Base-by-base conservation (phyloP, 2,888 invertebrate species). In the Pammene fasciana region DNA sequence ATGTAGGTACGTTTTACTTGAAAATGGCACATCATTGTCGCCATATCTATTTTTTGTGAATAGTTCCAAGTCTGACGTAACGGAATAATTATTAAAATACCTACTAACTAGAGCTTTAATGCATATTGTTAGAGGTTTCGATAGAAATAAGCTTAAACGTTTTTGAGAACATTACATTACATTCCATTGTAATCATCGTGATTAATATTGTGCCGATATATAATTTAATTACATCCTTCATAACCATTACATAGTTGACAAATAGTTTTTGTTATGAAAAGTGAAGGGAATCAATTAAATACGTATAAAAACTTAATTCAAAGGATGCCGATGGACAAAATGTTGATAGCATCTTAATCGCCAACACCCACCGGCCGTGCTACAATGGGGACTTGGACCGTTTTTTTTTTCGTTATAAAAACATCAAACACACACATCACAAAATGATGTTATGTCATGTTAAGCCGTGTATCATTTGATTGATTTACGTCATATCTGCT, bases 391-490 rank as follows among this genome's bases (percentile, higher is more conserved):
- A 64, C 74, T 74, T 71, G 70, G 13, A 34, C 34, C n/a, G 72
- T 75, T 75, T 73, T 80, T 85, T 86, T 82, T 82, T 78, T 75
- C 57, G 46, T 72, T 76, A 83, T 77, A 84, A 86, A 86, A 86
- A 82, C 81, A 79, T 78, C 79, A 79, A 73, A 85, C 86, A 85
- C n/a, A n/a, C n/a, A n/a, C n/a, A n/a, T n/a, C n/a, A n/a, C n/a
- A n/a, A n/a, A n/a, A 86, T 87, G 77, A 84, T 86, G 86, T 90
- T 89, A 89, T 89, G 89, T 90, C 89, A 90, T 83, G 79, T 74
- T 34, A 75, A 77, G 73, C 74, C 76, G 75, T 84, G 83, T 85
- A 80, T 78, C 73, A 72, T 79, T 83, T 88, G 86, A 89, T 88
- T 89, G 84, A 88, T 88, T 82, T 82, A 78, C 83, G 82, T 82